These are phyloP conservation scores for Adelognathus sp. DNA, from an alignment of 2,888 invertebrate genomes.

Conservation along the genomic window DNA sequence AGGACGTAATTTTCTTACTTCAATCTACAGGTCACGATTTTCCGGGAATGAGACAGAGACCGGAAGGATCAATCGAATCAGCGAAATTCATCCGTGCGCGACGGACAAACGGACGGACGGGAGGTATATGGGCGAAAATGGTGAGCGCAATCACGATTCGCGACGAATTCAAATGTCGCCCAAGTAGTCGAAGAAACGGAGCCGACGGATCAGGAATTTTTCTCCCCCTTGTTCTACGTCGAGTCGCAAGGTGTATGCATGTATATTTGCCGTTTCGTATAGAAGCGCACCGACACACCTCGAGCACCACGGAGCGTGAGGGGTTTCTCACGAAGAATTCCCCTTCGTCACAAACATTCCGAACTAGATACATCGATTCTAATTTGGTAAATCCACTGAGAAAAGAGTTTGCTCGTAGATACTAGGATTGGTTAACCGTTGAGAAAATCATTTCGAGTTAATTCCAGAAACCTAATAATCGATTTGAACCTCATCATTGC, in stretches of 20 bases:
- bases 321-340: no score
- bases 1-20: conserved; percentile 20
- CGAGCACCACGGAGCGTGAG: conserved; percentile 18
- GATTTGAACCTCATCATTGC: no score
- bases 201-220: neutral
- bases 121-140: conserved; percentile 19
- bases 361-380: no score
- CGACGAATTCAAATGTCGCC: conserved; percentile 71
- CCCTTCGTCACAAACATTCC: no score
- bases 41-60: conserved; percentile 26
- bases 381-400: no score
- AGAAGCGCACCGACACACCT: conserved; percentile 22
- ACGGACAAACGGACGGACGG: conserved; percentile 28
- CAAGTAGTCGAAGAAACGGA: conserved; percentile 25
- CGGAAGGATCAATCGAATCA: conserved; percentile 70
- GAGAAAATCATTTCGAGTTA: no score
- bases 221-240: neutral
- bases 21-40: neutral
- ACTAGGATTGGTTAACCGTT: no score
- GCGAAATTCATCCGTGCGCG: conserved; percentile 64
- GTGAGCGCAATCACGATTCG: conserved; percentile 65
- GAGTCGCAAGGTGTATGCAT: no score
- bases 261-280: no score
- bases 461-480: no score
- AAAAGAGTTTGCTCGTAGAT: no score